A percentile compares a stretch with the other conserved stretches of the same genome.
Conservation (phyloP, 2,888 invertebrate species). For the Odontocerum albicorne region DNA sequence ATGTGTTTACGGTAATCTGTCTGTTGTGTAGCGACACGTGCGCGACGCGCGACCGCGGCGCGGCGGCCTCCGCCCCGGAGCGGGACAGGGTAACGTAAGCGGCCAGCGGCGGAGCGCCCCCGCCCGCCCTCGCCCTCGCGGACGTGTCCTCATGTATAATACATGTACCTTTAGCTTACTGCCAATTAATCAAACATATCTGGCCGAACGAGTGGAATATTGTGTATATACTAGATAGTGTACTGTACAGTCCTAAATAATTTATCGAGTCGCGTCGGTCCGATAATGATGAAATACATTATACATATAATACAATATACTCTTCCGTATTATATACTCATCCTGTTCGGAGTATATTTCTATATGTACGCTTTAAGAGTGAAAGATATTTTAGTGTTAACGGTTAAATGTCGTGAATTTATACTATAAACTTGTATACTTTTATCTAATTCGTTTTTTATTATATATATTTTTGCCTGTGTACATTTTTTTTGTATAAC, state of each 20-base stretch:
- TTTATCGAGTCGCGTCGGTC: constrained; percentile 62
- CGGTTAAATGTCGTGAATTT: constrained; percentile 37
- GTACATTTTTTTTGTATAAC: constrained; percentile 36
- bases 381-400: constrained; percentile 37
- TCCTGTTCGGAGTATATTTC: constrained; percentile 34
- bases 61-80: constrained; percentile 2
- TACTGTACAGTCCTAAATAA: constrained; percentile 64
- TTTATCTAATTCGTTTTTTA: constrained; percentile 37
- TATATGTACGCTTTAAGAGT: constrained; percentile 37
- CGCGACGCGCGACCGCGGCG: constrained; percentile 14
- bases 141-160: constrained; percentile 38
- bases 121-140: constrained; percentile 25
- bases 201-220: constrained; percentile 36
- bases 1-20: constrained; percentile 29
- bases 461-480: constrained; percentile 35
- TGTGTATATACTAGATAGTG: constrained; percentile 62
- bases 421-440: constrained; percentile 37
- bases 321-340: constrained; percentile 35
- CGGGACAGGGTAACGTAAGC: not conserved
- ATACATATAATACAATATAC: constrained; percentile 26
- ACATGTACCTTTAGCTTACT: constrained; percentile 56
- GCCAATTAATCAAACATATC: constrained; percentile 38
- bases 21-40: constrained; percentile 30
- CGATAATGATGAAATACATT: constrained; percentile 46
- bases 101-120: constrained; percentile 1